Conservation (phyloP, 2,888 invertebrate species). For the Eutolmus rufibarbis region DNA sequence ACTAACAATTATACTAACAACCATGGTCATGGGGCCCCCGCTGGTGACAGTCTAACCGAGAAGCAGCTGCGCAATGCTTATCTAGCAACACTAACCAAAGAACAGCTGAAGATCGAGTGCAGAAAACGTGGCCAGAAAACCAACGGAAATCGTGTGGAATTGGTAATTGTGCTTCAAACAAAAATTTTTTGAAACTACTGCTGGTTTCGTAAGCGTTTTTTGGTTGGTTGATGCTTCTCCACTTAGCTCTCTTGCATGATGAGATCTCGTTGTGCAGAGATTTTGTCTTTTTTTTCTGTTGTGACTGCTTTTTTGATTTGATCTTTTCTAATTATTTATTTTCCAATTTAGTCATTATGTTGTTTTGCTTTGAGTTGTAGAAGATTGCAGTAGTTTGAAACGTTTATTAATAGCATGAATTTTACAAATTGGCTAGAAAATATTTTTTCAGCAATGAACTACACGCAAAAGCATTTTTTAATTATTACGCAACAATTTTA, state of each 20-base stretch:
- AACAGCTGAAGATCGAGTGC: constrained; percentile 73
- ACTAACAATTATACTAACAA: constrained; percentile 6
- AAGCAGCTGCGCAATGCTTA: constrained; percentile 56
- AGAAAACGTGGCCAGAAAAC: constrained; percentile 74
- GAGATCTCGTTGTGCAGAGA: not conserved
- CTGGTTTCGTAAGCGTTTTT: constrained; percentile 26
- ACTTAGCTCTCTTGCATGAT: not conserved
- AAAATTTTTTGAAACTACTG: not conserved
- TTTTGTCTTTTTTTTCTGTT: not conserved
- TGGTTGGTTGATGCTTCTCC: not conserved
- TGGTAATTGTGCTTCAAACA: constrained; percentile 66
- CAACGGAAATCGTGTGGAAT: constrained; percentile 74
- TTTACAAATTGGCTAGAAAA: not conserved
- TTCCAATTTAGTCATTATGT: not conserved
- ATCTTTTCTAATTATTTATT: not conserved
- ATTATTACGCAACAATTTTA: not conserved
- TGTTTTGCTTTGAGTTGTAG: not conserved
- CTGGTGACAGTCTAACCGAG: constrained; percentile 48
- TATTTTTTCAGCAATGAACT: not conserved
- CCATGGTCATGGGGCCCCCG: not conserved
- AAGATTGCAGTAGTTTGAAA: not conserved
- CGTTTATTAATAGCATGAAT: not conserved
- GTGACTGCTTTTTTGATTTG: not conserved
- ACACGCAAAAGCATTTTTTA: not conserved
- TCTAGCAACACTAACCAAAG: constrained; percentile 71